phyloP scores from a whole-genome alignment of 2,888 invertebrate genomes.

The Polyommatus icarus region DNA sequence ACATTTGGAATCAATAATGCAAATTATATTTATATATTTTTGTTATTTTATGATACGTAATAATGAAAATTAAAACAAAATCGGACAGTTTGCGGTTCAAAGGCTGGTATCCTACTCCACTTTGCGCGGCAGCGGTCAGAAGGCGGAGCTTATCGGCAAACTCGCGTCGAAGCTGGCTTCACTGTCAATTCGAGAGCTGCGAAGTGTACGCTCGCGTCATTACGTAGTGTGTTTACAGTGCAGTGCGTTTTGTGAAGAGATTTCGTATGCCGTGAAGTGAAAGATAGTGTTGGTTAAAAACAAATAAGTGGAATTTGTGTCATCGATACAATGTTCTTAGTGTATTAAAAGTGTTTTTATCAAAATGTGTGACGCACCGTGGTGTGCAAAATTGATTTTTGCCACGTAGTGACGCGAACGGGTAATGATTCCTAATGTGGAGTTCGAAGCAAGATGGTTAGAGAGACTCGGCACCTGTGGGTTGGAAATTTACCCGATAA shows the following conservation, averaged over 20 bases:
- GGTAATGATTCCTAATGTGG: conserved; percentile 92
- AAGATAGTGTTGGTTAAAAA: conserved; percentile 69
- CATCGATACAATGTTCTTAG: conserved; percentile 65
- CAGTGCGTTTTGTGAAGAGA: conserved; percentile 77
- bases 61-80: neutral
- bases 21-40: conserved; percentile 19
- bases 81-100: conserved; percentile 34
- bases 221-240: conserved; percentile 78
- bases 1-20: conserved; percentile 5
- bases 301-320: conserved; percentile 66
- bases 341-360: conserved; percentile 67
- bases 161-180: conserved; percentile 78
- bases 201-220: conserved; percentile 76
- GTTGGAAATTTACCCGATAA: conserved; percentile 99
- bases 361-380: conserved; percentile 78
- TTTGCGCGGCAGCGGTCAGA: conserved; percentile 81
- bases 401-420: conserved; percentile 82
- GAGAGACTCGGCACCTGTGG: conserved; percentile 99
- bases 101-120: conserved; percentile 70
- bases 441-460: conserved; percentile 99
- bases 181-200: conserved; percentile 80
- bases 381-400: conserved; percentile 80
- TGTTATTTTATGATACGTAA: conserved; percentile 16
- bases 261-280: conserved; percentile 78
- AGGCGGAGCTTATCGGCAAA: conserved; percentile 81